Base-by-base conservation (phyloP, 1,140 invertebrate species). In the Papilio xuthus region DNA sequence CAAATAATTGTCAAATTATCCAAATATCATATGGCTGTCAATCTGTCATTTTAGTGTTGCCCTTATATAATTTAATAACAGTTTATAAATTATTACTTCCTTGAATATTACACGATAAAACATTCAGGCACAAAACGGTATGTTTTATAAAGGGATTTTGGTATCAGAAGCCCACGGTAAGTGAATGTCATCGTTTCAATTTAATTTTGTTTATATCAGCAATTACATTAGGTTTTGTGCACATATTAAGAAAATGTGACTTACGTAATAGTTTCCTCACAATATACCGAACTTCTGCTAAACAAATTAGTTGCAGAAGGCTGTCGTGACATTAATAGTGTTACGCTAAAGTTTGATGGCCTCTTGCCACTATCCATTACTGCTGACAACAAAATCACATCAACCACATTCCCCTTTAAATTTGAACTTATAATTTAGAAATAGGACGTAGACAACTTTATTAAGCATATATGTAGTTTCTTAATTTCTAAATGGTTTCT, bases 301-400 rank as follows among this genome's bases (percentile, higher is more conserved):
- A 72, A 72, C 70, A 72, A 72, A 72, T 72, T 72, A 20, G 10
- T 44, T 23, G 41, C 70, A 44, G 37, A 72, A 72, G 37, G 20
- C 41, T 23, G 70, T 72, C 70, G 37, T 42, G 20, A 41, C 20
- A 10, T 72, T 72, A 72, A 72, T 72, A 42, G 70, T 72, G 70
- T 72, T 72, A 72, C 41, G 20, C 13, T 44, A 23, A 72, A 72
- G 9, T 72, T 72, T 72, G 70, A 72, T 44, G 70, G 70, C 41
- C 70, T 72, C 41, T 72, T 72, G 18, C 18, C 70, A 42, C 18
- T 72, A 72, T 72, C 70, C 70, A 72, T 72, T 44, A 72, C 70
- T n/a, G 70, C 37, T 23, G n/a, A 72, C n/a, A 72, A 72, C 20
- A 26, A 41, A 44, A 72, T 72, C 23, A 47, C 41, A 72, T 72